Base-by-base conservation (phyloP, 2,113 vertebrate species). In the Eublepharis macularius region DNA sequence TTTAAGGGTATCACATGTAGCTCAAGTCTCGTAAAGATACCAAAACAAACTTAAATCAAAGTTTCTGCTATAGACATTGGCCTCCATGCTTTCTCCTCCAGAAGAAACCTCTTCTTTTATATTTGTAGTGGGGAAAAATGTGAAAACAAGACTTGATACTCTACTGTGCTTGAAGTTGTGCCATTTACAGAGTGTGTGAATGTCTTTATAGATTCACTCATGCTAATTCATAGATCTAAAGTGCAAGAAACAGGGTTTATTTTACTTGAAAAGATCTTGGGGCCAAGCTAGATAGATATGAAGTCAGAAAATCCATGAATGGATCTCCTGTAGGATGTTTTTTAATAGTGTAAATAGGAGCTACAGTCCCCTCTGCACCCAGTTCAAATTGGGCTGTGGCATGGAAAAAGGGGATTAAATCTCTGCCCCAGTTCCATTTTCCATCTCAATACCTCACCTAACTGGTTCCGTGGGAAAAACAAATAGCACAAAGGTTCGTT, bases 21-120 rank as follows among this genome's bases (percentile, higher is more conserved):
- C 39, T 19, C 29, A n/a, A 24, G 11, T 6, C 70, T 65, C 75
- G 39, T 47, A 75, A 83, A 65, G 70, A 83, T 47, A 75, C 51
- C 51, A 83, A 83, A 83, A 63, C 41, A 83, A 83, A 83, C 81
- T 83, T 43, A 75, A 45, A 83, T 75, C 70, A 75, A 83, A 63
- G 54, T 75, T 75, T 83, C 72, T 75, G 32, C 17, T 83, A 63
- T 75, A 75, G 32, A 83, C 57, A 45, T 63, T 75, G 72, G 81
- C 70, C 54, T 45, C 74, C 70, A 34, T 75, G 43, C 51, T n/a
- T 63, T 63, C 39, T 65, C 32, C 17, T 83, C 34, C 41, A 75
- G 49, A 73, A 57, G 69, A 82, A 74, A 73, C 36, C 26, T 82
- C n/a, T 80, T 41, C 78, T 82, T 57, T 72, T 75, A 75, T 63